A percentile compares a stretch with the other conserved stretches of the same genome.
Evolutionary conservation across 1,140 invertebrate species (phyloP).

Genomic region (Brachionus asplanchnoidis): DNA sequence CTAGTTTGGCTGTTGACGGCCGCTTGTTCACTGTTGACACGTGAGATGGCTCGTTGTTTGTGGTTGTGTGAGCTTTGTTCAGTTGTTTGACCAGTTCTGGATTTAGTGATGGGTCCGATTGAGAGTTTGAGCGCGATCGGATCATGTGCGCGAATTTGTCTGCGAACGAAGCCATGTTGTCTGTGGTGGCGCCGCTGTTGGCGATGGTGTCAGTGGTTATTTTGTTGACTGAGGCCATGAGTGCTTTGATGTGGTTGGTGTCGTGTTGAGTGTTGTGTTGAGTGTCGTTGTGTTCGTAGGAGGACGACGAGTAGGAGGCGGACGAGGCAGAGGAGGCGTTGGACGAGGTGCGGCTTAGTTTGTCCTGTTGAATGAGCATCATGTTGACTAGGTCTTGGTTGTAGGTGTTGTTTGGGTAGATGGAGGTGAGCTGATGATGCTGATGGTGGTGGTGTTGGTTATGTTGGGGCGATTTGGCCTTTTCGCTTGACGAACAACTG

Average conservation of each 20-base stretch:
- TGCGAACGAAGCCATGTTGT: neutral
- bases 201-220: neutral
- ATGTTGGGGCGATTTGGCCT: neutral
- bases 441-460: neutral
- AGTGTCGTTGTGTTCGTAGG: neutral
- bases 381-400: neutral
- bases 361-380: neutral
- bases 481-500: neutral
- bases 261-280: neutral
- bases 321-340: constrained; percentile 12
- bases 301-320: neutral
- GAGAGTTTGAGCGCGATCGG: neutral
- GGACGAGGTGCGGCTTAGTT: neutral
- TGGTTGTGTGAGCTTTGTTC: neutral
- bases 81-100: neutral
- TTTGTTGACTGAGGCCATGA: neutral
- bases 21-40: neutral
- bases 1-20: neutral
- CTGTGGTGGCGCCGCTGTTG: neutral
- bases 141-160: constrained; percentile 30
- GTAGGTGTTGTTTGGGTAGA: neutral
- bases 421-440: neutral
- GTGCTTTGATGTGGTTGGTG: neutral
- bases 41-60: too few species aligned
- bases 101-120: neutral